These are phyloP conservation scores for Lissonota sp. DNA, from an alignment of 2,888 invertebrate species.

Conservation along the genomic window DNA sequence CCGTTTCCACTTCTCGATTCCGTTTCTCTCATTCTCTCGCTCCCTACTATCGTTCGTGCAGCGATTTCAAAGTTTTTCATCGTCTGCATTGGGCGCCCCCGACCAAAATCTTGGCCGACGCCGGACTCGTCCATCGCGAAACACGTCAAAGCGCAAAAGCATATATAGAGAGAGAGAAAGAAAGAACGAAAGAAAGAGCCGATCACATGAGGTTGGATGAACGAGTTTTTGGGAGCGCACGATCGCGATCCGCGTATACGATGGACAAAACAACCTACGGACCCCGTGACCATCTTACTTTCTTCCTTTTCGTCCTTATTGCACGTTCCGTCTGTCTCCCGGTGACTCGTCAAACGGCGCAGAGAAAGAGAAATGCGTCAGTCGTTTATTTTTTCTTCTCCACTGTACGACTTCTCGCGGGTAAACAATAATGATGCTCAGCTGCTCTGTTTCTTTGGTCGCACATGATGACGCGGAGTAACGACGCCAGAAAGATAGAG, in stretches of 20 bases:
- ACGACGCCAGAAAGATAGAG: not conserved
- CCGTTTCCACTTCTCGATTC: slow-evolving; percentile 4
- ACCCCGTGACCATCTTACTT: slow-evolving; percentile 27
- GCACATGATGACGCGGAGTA: not conserved
- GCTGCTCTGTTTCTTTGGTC: slow-evolving; percentile 35
- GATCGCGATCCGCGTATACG: slow-evolving; percentile 22
- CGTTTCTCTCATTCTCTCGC: slow-evolving; percentile 10
- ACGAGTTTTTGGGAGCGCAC: slow-evolving; percentile 55
- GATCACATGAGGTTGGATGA: slow-evolving; percentile 23
- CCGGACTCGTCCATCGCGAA: slow-evolving; percentile 6
- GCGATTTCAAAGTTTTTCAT: slow-evolving; percentile 65
- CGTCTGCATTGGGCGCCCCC: slow-evolving; percentile 56
- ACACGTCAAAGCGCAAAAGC: not conserved
- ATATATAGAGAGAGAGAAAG: not conserved
- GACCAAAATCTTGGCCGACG: slow-evolving; percentile 58
- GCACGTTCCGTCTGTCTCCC: slow-evolving; percentile 55
- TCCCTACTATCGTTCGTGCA: slow-evolving; percentile 46
- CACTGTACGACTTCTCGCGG: slow-evolving; percentile 60
- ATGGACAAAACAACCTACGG: slow-evolving; percentile 9
- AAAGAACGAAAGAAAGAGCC: not conserved
- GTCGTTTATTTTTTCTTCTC: slow-evolving; percentile 15
- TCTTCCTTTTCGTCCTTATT: slow-evolving; percentile 17
- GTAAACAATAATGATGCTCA: slow-evolving; percentile 51
- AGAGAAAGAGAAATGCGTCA: not conserved
- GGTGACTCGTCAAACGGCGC: slow-evolving; percentile 20